Base-by-base conservation (phyloP, 2,888 invertebrate genomes). In the Zygaena filipendulae region DNA sequence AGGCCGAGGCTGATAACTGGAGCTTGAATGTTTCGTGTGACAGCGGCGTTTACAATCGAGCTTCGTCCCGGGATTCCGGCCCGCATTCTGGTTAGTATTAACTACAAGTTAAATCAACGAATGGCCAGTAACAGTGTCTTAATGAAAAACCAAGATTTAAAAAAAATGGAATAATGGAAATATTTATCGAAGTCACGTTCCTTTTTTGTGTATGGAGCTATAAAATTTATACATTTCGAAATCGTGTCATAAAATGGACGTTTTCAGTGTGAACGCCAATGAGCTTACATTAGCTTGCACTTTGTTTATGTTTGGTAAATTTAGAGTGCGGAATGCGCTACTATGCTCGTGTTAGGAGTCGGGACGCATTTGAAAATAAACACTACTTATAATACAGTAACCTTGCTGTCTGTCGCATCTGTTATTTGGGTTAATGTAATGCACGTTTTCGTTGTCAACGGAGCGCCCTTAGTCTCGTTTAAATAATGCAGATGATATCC, bases 41-140 rank as follows among this genome's bases (percentile, higher is more conserved):
- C 48, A 83, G 82, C 50, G 82, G 82, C 33, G 82, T 82, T 39
- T 84, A 84, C 54, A 84, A 85, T 48, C 82, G 84, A 12, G 84
- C 80, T 13, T 80, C 80, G 11, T 81, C 81, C 29, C 66, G 81
- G 36, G 81, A 81, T 43, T 81, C 81, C 28, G 81, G 81, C 33
- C 81, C 81, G 12, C 79, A 81, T 50, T 81, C 81, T 38, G 79
- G 81, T 80, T 36, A 68, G 70, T 60, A 47, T 36, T 35, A 32
- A 33, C n/a, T n/a, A n/a, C n/a, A n/a, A n/a, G n/a, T n/a, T n/a
- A n/a, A n/a, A n/a, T n/a, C n/a, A n/a, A n/a, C n/a, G n/a, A n/a
- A n/a, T n/a, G n/a, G n/a, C n/a, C n/a, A n/a, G n/a, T 20, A 22
- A 24, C 21, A 11, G 8, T 24, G 14, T 25, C 25, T 27, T 29